A percentile compares a stretch with the other conserved stretches of the same genome.
phyloP scores from a whole-genome alignment of 2,113 vertebrate genomes.

The Empidonax alnorum region DNA sequence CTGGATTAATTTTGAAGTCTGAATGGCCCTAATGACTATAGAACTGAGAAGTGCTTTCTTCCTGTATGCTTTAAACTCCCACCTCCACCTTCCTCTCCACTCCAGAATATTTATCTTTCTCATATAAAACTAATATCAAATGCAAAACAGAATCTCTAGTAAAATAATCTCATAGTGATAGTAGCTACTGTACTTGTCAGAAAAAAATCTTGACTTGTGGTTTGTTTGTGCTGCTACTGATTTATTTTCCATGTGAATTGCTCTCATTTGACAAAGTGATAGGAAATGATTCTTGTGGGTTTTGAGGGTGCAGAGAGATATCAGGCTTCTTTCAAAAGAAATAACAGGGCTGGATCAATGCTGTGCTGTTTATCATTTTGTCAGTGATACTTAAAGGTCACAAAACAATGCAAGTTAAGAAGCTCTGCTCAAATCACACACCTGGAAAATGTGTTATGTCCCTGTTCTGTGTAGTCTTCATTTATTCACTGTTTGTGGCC shows the following conservation, averaged over 20 bases:
- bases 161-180: background rate
- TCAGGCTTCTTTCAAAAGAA: background rate
- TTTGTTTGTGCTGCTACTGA: background rate
- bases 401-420: background rate
- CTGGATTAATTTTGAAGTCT: background rate
- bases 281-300: background rate
- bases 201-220: background rate
- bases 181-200: background rate
- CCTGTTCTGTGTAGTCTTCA: background rate
- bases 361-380: background rate
- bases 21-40: background rate
- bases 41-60: background rate
- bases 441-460: background rate
- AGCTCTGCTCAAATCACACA: background rate
- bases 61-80: background rate
- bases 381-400: background rate
- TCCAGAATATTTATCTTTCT: background rate
- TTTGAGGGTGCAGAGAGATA: background rate
- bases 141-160: background rate
- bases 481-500: background rate
- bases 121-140: background rate
- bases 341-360: background rate
- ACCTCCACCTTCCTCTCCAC: rapidly evolving
- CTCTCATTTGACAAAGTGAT: background rate
- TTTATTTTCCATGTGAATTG: background rate